Evolutionary conservation across 1,140 invertebrate species (phyloP), one percentile per base, ranked within the genome.

Genomic region (Tribolium castaneum): DNA sequence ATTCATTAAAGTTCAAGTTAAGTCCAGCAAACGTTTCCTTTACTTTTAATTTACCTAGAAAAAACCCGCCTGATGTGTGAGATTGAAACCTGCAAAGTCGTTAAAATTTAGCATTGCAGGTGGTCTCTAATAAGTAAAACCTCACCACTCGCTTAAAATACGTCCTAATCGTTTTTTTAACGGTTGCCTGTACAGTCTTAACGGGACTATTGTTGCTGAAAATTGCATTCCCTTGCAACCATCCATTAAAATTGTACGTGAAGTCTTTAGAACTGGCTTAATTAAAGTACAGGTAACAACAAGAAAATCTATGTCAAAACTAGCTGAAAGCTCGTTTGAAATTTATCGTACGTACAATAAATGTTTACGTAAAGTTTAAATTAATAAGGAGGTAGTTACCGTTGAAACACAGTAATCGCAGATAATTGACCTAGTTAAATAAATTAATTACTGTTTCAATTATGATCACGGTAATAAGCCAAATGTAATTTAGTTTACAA

Each of bases 361-460:
- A 19, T 19, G 16, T 19, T 19, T 19, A 19, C 16, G 16, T 19
- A 19, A 19, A 19, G 25, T 30, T 30, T 30, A 1, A 30, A 30
- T 30, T 30, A 30, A 30, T 30, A 30, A 30, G 6, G 25, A 30
- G 25, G 25, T 62, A 14, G 22, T 10, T 62, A 62, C 34, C 25
- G 56, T 62, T 25, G 22, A 45, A 45, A 66, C 13, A 66, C 12
- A 66, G 34, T 66, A 66, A 66, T 30, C 59, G 30, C 9, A 10
- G n/a, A 45, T 12, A 66, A 66, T 66, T 66, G 13, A 66, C 59
- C 59, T 14, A 35, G 25, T 66, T 66, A 12, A 35, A 66, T 66
- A 34, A 66, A 39, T 66, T 66, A 66, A 66, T 66, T 66, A 66
- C 59, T 12, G 10, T 39, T 30, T 66, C 25, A 66, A 45, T 45